Percentiles rank a stretch among this genome's conserved stretches.
Evolutionary conservation across 2,888 invertebrate species (phyloP).

Genomic region (Aphodius granarius): DNA sequence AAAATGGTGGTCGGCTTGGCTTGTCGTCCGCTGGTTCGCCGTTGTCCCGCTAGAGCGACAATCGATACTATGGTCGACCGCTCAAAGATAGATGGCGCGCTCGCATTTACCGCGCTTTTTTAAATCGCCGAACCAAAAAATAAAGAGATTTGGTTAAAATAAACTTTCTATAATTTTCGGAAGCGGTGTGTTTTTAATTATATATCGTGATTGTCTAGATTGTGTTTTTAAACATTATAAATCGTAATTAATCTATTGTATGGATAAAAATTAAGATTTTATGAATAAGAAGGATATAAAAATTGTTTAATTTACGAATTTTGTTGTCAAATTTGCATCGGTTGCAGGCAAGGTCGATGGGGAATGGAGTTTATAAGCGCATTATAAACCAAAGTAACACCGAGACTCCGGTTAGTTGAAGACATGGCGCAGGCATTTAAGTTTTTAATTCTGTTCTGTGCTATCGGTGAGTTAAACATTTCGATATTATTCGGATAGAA

Average conservation of each 20-base stretch:
- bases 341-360: constrained; percentile 33
- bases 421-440: constrained; percentile 42
- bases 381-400: constrained; percentile 40
- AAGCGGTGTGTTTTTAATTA: too few species aligned
- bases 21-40: constrained; percentile 29
- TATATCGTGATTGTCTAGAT: too few species aligned
- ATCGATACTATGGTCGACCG: constrained; percentile 31
- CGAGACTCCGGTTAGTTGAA: constrained; percentile 36
- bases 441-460: constrained; percentile 36
- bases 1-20: constrained; percentile 50
- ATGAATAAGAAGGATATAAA: too few species aligned
- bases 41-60: constrained; percentile 30
- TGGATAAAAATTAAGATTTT: too few species aligned
- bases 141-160: too few species aligned
- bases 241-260: too few species aligned
- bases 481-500: not conserved
- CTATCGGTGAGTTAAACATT: constrained; percentile 34
- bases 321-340: not conserved
- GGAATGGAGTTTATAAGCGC: constrained; percentile 35
- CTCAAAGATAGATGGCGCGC: constrained; percentile 24
- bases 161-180: too few species aligned
- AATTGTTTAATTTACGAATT: not conserved
- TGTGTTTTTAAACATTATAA: too few species aligned
- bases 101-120: not conserved
- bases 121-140: too few species aligned